phyloP scores from a whole-genome alignment of 2,888 invertebrate genomes.

The Willowsia nigromaculata region DNA sequence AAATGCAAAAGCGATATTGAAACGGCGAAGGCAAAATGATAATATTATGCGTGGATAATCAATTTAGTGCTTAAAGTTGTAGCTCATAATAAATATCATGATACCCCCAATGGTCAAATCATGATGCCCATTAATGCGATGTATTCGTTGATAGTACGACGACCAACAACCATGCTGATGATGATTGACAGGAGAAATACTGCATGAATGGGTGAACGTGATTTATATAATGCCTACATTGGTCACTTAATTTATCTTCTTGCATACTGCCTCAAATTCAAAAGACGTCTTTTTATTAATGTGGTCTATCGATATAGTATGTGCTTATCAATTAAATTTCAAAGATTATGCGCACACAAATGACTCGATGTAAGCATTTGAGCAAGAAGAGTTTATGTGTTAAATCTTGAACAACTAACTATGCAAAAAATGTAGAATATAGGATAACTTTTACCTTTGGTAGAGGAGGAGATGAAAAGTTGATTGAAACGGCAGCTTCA shows the following conservation, averaged over 20 bases:
- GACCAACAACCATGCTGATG: not conserved
- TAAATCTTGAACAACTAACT: not conserved
- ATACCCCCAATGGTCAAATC: slow-evolving; percentile 66
- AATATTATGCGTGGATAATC: slow-evolving; percentile 59
- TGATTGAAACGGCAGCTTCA: slow-evolving; percentile 49
- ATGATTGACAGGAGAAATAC: slow-evolving; percentile 33
- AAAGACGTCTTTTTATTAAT: too few species aligned
- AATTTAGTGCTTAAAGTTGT: slow-evolving; percentile 51
- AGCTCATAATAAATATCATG: slow-evolving; percentile 47
- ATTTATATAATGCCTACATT: too few species aligned
- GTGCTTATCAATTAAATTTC: slow-evolving; percentile 42
- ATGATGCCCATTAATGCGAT: slow-evolving; percentile 49
- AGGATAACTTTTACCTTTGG: not conserved
- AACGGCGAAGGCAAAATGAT: not conserved
- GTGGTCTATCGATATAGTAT: not conserved
- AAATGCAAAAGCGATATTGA: not conserved
- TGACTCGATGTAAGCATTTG: not conserved
- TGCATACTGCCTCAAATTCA: too few species aligned
- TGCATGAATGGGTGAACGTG: slow-evolving; percentile 1
- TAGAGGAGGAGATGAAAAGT: slow-evolving; percentile 32
- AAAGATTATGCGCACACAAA: not conserved
- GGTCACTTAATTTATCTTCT: too few species aligned
- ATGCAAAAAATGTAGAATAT: slow-evolving; percentile 12
- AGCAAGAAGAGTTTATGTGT: not conserved
- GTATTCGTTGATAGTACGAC: slow-evolving; percentile 3